Evolutionary conservation across 2,888 invertebrate genomes (phyloP), one percentile per base, ranked within the genome.

Genomic region (Myopa testacea): DNA sequence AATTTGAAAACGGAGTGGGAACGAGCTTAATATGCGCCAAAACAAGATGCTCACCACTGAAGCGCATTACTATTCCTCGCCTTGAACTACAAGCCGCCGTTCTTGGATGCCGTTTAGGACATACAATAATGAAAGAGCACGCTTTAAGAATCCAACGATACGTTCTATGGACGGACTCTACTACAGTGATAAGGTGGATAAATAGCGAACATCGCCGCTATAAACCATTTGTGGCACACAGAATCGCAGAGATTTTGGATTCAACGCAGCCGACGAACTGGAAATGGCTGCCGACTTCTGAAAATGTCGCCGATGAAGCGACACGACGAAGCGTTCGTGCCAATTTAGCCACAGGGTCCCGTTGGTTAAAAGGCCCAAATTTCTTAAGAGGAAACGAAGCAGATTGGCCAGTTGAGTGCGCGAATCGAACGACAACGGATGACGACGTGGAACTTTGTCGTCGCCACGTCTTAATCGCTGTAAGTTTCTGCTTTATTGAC

Each of bases 31-130:
- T 73, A 34, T 34, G 58, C 4, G 71, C 55, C 7, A 60, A 71
- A 55, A 34, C 80, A 50, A 74, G 78, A 37, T 78, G 78, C 37
- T 79, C 81, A 6, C 81, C 81, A 19, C 34, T 63, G 37, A n/a
- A n/a, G n/a, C n/a, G n/a, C n/a, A n/a, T n/a, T n/a, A n/a, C n/a
- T n/a, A n/a, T n/a, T n/a, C n/a, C n/a, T n/a, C n/a, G n/a, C n/a
- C n/a, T n/a, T n/a, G n/a, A n/a, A n/a, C n/a, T n/a, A n/a, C n/a
- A n/a, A 76, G 81, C 80, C 4, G 81, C 81, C 12, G 76, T 81
- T 10, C 68, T 80, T 6, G 79, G 79, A 10, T 63, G 60, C 12
- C 81, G 80, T 12, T 19, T 80, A 12, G 63, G 69, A 69, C 14
- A 26, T 4, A 76, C 62, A 8, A 78, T 72, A 38, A 50, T 63